A percentile compares a stretch with the other conserved stretches of the same genome.
These are phyloP conservation scores for Prionailurus bengalensis DNA, from an alignment of 2,113 vertebrate species.

Conservation along the genomic window DNA sequence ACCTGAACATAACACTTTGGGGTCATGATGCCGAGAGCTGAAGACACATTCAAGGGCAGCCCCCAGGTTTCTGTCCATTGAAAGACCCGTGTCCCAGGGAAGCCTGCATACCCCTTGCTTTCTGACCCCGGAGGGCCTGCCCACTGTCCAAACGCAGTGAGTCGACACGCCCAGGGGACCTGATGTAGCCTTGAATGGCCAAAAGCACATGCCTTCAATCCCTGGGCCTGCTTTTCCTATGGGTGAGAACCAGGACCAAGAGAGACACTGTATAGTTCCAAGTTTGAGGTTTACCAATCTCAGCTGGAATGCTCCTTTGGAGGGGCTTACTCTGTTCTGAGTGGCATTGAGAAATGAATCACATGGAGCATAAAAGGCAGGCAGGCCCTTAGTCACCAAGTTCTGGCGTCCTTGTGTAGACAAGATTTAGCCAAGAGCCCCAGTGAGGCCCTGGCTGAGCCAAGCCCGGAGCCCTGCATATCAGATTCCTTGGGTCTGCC, in stretches of 20 bases:
- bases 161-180: not conserved
- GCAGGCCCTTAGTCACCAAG: not conserved
- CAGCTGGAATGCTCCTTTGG: not conserved
- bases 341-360: slow-evolving; percentile 27
- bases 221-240: not conserved
- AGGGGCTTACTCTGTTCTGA: slow-evolving; percentile 28
- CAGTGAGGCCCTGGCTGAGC: not conserved
- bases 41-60: not conserved
- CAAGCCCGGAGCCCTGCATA: not conserved
- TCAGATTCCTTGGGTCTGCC: slow-evolving; percentile 30
- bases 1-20: not conserved
- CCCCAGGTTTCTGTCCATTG: not conserved
- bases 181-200: not conserved
- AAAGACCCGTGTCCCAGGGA: slow-evolving; percentile 3
- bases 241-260: not conserved
- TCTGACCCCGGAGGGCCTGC: not conserved
- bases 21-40: not conserved
- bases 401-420: not conserved
- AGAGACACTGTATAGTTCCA: not conserved
- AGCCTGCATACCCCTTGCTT: not conserved
- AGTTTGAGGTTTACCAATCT: not conserved
- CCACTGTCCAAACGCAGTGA: not conserved
- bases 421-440: not conserved
- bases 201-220: not conserved
- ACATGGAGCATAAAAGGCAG: not conserved